phyloP scores from a whole-genome alignment of 2,113 vertebrate species.

The Colinus virginianus region DNA sequence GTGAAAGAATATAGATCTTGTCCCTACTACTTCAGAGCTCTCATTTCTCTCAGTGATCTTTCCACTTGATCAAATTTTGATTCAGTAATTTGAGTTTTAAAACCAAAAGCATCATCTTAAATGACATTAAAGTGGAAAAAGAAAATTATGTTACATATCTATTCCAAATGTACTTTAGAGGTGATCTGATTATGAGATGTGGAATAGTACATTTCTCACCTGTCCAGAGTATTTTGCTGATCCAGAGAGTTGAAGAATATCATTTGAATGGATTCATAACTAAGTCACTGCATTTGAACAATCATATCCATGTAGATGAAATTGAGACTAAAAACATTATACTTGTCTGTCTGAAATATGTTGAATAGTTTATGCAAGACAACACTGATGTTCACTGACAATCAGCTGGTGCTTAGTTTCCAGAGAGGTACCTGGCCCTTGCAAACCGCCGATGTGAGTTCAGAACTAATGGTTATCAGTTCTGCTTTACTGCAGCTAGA shows the following conservation, averaged over 20 bases:
- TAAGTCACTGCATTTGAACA: slow-evolving; percentile 14
- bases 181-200: neutral
- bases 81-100: neutral
- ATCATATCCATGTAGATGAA: neutral
- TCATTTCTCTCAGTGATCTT: neutral
- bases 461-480: neutral
- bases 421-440: neutral
- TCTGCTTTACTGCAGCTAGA: accelerated
- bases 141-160: neutral
- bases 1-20: slow-evolving; percentile 1
- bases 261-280: slow-evolving; percentile 1
- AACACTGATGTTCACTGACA: neutral
- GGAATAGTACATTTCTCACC: neutral
- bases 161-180: neutral
- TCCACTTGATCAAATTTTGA: neutral
- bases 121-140: neutral
- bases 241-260: neutral
- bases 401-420: neutral
- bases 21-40: neutral
- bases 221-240: neutral
- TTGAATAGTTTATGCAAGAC: neutral
- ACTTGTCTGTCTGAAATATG: neutral
- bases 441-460: neutral
- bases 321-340: neutral
- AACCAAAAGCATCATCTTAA: neutral